phyloP scores from a whole-genome alignment of 2,888 invertebrate species.

The Drosophila villosipedis region DNA sequence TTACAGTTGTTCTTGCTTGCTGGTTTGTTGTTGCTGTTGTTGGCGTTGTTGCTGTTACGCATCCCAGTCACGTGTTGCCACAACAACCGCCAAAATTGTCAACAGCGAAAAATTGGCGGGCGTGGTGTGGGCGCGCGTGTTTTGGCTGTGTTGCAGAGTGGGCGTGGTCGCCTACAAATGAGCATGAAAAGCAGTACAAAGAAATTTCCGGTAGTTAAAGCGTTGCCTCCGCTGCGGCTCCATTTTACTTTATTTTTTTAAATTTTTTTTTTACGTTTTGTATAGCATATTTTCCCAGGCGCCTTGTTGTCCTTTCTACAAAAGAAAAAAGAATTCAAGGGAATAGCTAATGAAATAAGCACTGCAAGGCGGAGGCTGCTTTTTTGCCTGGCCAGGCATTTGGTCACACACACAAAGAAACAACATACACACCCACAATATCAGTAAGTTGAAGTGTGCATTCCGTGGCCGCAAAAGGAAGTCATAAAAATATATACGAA shows the following conservation, averaged over 20 bases:
- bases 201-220: conserved; percentile 81
- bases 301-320: conserved; percentile 42
- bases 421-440: conserved; percentile 11
- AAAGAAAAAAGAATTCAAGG: conserved; percentile 57
- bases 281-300: conserved; percentile 58
- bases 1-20: conserved; percentile 24
- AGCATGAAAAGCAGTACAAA: conserved; percentile 76
- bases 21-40: conserved; percentile 14
- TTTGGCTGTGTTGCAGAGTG: conserved; percentile 25
- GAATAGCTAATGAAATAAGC: conserved; percentile 79
- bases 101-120: conserved; percentile 81
- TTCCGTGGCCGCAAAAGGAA: conserved; percentile 48
- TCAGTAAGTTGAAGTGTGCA: conserved; percentile 46
- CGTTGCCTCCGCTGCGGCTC: conserved; percentile 54
- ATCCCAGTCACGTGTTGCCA: conserved; percentile 79
- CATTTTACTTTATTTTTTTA: conserved; percentile 27
- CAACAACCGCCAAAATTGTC: conserved; percentile 80
- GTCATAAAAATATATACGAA: conserved; percentile 71
- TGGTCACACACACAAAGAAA: conserved; percentile 5
- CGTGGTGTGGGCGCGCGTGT: conserved; percentile 67
- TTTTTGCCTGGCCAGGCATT: conserved; percentile 20
- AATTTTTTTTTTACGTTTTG: conserved; percentile 3
- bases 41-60: conserved; percentile 57
- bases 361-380: conserved; percentile 46
- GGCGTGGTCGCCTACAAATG: conserved; percentile 65